These are phyloP conservation scores for Leptinotarsa rubiginosa DNA, from an alignment of 2,888 invertebrate species.

Conservation along the genomic window DNA sequence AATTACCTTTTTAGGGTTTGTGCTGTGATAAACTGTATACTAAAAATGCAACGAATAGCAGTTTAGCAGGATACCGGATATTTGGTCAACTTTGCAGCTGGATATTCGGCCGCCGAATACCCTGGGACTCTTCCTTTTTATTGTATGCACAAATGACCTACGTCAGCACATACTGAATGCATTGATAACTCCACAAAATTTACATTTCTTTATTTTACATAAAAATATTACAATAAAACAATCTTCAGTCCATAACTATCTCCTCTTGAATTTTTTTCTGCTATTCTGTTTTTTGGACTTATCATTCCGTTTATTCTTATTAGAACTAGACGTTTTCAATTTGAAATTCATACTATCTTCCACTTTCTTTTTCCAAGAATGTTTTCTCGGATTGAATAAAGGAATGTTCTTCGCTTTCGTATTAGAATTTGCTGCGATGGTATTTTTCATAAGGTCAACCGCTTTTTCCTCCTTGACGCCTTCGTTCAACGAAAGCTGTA, in stretches of 20 bases:
- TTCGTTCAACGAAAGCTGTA: conserved; percentile 25
- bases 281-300: not conserved
- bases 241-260: not conserved
- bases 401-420: conserved; percentile 52
- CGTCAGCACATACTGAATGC: too few species aligned
- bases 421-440: conserved; percentile 59
- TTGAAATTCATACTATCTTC: conserved; percentile 11
- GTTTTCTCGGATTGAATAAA: conserved; percentile 56
- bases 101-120: too few species aligned
- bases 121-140: too few species aligned
- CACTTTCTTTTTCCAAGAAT: conserved; percentile 6
- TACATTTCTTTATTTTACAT: not conserved
- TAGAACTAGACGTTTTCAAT: not conserved
- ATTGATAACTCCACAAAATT: not conserved
- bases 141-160: too few species aligned
- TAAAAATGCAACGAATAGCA: too few species aligned
- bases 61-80: too few species aligned
- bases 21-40: too few species aligned
- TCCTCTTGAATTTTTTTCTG: conserved; percentile 7
- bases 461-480: conserved; percentile 64
- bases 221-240: not conserved
- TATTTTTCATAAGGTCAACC: conserved; percentile 70
- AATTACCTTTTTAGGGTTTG: too few species aligned
- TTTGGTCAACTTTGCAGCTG: too few species aligned
- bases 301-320: conserved; percentile 15